These are phyloP conservation scores for Rhynchophorus ferrugineus DNA, from an alignment of 1,140 invertebrate species.

Conservation along the genomic window DNA sequence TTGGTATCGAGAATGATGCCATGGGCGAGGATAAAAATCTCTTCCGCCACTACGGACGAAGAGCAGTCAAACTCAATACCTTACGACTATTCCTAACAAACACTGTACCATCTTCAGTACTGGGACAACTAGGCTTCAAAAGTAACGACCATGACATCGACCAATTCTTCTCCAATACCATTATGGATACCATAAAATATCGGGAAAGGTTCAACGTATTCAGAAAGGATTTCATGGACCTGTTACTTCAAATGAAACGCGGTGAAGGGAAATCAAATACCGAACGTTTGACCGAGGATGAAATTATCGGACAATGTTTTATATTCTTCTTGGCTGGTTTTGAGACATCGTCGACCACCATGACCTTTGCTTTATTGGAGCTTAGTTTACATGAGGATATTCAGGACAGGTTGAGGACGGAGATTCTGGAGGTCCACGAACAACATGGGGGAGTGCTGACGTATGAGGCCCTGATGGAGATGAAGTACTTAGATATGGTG, in stretches of 20 bases:
- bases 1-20: conserved; percentile 2
- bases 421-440: conserved; percentile 36
- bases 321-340: conserved; percentile 55
- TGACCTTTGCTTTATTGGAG: conserved; percentile 43
- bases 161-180: conserved; percentile 29
- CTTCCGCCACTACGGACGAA: not conserved
- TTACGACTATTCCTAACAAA: not conserved
- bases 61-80: not conserved
- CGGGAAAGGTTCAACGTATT: conserved; percentile 32
- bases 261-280: no score
- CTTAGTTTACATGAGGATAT: conserved; percentile 42
- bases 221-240: conserved; percentile 9
- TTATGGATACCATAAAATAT: conserved; percentile 35
- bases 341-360: conserved; percentile 42
- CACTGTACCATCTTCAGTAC: not conserved
- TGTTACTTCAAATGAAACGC: not conserved
- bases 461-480: conserved; percentile 1
- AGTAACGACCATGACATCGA: conserved; percentile 1
- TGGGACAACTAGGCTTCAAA: not conserved
- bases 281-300: not conserved
- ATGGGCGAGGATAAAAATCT: not conserved
- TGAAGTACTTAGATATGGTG: conserved; percentile 1
- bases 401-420: conserved; percentile 41
- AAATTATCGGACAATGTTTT: conserved; percentile 49
- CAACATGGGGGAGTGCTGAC: not conserved